Base-by-base conservation (phyloP, 2,113 vertebrate genomes). In the Salvelinus sp. region DNA sequence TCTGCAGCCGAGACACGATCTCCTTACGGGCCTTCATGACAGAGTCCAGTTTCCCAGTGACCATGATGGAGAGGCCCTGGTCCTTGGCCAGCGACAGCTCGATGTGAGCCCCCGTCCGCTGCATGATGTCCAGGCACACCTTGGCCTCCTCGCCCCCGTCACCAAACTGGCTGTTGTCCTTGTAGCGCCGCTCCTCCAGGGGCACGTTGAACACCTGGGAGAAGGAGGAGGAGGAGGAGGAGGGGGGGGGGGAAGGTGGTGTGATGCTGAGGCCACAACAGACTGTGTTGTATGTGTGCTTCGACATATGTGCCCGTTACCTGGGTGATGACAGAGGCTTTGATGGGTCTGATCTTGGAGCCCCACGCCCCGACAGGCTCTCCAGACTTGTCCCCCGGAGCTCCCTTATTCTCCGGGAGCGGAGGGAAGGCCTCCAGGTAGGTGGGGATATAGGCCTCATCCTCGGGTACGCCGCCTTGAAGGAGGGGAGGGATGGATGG, bases 1-100 rank as follows among this genome's bases (percentile, higher is more conserved):
- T 93, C 82, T 94, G 93, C 79, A 95, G 86, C 22, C 93, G 92
- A 75, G 93, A 90, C 23, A 95, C 93, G 12, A 95, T 95, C 79
- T 94, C 92, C 81, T 95, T 95, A 74, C 94, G 91, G 74, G 94
- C 93, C 84, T 95, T 95, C 93, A 92, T 95, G 76, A 95, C 92
- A 0, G 91, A 92, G 72, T 95, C 92, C 82, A 93, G 86, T 83
- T 95, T 94, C 47, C 93, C 94, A 0, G 94, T 95, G 69, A 94
- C 92, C 93, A 92, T 94, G 85, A 95, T 93, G 88, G 92, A 95
- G 76, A 95, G 87, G 69, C 93, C 94, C 86, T 95, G 91, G 80
- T 95, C 94, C 86, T 95, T 94, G 3, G 93, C 90, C 78, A 95
- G 90, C 6, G 94, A 95, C 12, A 95, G 89, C 88, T 95, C 92